Percentiles rank a stretch among this genome's conserved stretches.
phyloP scores from a whole-genome alignment of 2,113 vertebrate species.

The Pedionomus torquatus region DNA sequence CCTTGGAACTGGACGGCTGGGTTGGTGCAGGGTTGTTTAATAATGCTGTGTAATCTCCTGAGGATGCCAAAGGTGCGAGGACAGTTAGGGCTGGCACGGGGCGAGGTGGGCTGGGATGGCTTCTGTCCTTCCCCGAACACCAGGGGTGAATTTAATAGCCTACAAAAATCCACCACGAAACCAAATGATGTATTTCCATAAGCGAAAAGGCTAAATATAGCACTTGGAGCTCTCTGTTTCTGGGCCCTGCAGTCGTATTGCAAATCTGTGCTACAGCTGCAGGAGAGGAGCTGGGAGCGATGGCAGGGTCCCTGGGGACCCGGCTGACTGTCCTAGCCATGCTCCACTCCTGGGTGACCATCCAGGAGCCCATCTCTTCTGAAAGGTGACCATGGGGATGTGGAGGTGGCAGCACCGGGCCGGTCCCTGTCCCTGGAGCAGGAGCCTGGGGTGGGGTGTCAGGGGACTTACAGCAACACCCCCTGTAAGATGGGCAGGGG shows the following conservation, averaged over 20 bases:
- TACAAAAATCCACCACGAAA: background rate
- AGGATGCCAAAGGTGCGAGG: background rate
- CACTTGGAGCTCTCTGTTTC: background rate
- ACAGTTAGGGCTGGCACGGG: background rate
- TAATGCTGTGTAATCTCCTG: background rate
- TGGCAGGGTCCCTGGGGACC: background rate
- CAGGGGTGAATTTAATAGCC: background rate
- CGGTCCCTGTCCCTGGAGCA: background rate
- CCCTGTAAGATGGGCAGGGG: background rate
- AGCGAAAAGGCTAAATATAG: background rate
- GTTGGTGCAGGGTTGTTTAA: background rate
- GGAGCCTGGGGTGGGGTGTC: background rate
- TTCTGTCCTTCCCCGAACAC: background rate
- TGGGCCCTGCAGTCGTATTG: background rate
- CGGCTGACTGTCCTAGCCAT: rapidly evolving
- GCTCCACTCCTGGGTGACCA: background rate
- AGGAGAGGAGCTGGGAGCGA: rapidly evolving
- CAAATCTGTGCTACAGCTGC: background rate
- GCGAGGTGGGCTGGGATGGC: background rate
- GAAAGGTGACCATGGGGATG: rapidly evolving
- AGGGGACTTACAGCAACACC: rapidly evolving
- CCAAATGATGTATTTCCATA: background rate
- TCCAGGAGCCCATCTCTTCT: background rate
- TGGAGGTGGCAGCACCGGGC: background rate
- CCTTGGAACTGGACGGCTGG: background rate